Evolutionary conservation across 2,888 invertebrate genomes (phyloP), one percentile per base, ranked within the genome.

Genomic region (Mythimna albipuncta): DNA sequence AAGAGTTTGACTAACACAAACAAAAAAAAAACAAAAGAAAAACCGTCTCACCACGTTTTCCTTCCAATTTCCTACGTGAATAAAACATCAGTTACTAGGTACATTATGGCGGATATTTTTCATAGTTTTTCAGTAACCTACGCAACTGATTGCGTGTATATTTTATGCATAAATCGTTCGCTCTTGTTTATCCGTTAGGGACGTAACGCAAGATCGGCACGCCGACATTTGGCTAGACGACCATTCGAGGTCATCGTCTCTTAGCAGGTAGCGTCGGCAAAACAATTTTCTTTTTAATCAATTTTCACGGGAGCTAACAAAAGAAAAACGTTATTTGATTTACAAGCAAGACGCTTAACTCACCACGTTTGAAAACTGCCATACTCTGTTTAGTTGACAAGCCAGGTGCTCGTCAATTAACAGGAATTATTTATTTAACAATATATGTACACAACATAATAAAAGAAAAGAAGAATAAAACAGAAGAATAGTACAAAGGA

Each of bases 211-310:
- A 91, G 89, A 92, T 91, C 75, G 73, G 73, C 66, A 73, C 73
- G 91, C 89, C 91, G 93, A 92, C 93, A 94, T 93, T 95, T 94
- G 94, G 94, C 94, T 94, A 95, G 95, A 94, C 94, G 87, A 89
- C 88, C 91, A 88, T 90, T 93, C 94, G 95, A 95, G 95, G 73
- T 73, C 73, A 73, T 73, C 73, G 73, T 75, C 73, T 73, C 73
- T 73, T 73, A 44, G 52, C 58, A 16, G n/a, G 94, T 93, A 95
- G 90, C 89, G 88, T 91, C 83, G 65, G 84, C 61, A 69, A 78
- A 85, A 80, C 52, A 77, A 50, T 70, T 74, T 72, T 57, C 64
- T 68, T 75, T 35, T 73, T 44, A 64, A 54, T 69, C 54, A 67
- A 47, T 26, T 55, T 1, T 64, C 19, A 13, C 38, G 6, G 16